Conservation (phyloP, 2,888 invertebrate genomes). For the Plebejus argus region DNA sequence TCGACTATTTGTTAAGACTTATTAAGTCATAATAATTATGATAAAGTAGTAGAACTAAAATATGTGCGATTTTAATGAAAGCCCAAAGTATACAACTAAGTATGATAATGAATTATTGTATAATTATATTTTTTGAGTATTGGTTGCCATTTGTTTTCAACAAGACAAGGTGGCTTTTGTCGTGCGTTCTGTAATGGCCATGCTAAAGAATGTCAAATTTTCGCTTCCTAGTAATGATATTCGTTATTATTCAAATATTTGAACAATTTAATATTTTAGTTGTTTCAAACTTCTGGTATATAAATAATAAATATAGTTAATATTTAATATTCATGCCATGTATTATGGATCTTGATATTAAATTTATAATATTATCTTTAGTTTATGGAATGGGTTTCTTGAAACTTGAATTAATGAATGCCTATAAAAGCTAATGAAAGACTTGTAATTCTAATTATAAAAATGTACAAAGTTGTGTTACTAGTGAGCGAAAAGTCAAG, state of each 20-base stretch:
- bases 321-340: neutral
- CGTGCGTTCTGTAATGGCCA: conserved; percentile 14
- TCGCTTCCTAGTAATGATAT: conserved; percentile 28
- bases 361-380: neutral
- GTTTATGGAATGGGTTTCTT: neutral
- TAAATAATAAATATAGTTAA: neutral
- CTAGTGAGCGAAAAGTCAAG: conserved; percentile 8
- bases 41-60: neutral
- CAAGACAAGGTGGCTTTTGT: neutral
- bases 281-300: neutral
- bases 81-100: neutral
- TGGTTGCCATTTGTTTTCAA: neutral
- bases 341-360: neutral
- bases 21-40: neutral
- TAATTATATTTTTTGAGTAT: conserved; percentile 21
- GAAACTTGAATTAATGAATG: neutral
- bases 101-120: conserved; percentile 12
- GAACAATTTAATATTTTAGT: neutral
- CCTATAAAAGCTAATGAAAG: neutral
- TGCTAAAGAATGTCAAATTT: conserved; percentile 4
- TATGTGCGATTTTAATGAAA: conserved; percentile 1
- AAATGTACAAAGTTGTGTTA: conserved; percentile 17
- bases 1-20: neutral
- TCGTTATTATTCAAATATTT: neutral
- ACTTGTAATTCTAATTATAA: neutral